Evolutionary conservation across 2,797 vertebrate species (phyloP), one percentile per base, ranked within the genome.

Genomic region (Zenarchopterus dispar): DNA sequence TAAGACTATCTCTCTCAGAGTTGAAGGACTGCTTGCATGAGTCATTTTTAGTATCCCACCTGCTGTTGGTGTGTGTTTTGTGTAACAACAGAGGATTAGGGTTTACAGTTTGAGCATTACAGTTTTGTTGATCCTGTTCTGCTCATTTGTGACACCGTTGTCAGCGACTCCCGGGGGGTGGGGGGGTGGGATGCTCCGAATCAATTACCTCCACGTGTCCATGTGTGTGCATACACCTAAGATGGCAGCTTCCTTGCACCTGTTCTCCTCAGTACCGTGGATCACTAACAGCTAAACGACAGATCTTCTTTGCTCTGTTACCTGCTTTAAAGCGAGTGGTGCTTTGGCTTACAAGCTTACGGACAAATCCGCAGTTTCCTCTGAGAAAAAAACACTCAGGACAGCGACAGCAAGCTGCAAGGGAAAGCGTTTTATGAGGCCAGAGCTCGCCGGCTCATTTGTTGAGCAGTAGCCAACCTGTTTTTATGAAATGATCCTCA

Each of bases 241-340:
- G 50, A 79, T 82, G 79, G 78, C 58, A 45, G 63, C 73, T 52
- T 79, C 67, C 66, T 61, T 39, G 10, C 70, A 39, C 61, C 62
- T 81, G 57, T 73, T 81, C 74, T 57, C 46, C 22, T 52, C 65
- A 63, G 60, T 24, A 19, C 23, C 42, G 54, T 62, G 74, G 69
- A 75, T 81, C 62, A 75, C 50, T 74, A 82, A 82, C 78, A 85
- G 69, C 78, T 68, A 75, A 70, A 74, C 90, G 89, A 23, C 52
- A 52, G 54, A 49, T 50, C 70, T 65, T 63, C 51, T 43, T 61
- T 75, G 43, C 49, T 50, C 28, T 21, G 8, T 68, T 62, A 81
- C 78, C 71, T 70, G 33, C 47, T 44, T 4, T 57, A 56, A 50
- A 73, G 11, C 50, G 39, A 31, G 24, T 65, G 2, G 1, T 56